Percentiles rank a stretch among this genome's conserved stretches.
These are phyloP conservation scores for Aleiodes testaceus DNA, from an alignment of 2,888 invertebrate species.

Conservation along the genomic window DNA sequence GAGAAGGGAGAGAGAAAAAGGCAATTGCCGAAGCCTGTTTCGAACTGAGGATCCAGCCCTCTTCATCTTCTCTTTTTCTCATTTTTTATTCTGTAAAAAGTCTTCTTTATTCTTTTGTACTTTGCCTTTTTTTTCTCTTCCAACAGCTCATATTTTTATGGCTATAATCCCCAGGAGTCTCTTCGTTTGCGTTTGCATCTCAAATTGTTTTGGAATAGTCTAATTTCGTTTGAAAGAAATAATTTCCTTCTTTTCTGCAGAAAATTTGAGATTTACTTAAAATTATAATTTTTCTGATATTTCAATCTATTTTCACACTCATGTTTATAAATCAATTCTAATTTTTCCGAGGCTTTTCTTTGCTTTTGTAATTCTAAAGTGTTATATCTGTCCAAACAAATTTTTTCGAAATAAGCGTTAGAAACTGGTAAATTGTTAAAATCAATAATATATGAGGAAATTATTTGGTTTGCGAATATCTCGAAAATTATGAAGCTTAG, in stretches of 20 bases:
- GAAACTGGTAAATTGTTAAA: not conserved
- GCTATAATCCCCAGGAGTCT: slow-evolving; percentile 16
- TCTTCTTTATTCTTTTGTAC: slow-evolving; percentile 10
- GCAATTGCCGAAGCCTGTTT: slow-evolving; percentile 38
- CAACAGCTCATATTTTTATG: slow-evolving; percentile 34
- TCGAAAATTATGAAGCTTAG: no score
- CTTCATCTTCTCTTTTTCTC: slow-evolving; percentile 36
- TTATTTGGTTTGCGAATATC: no score
- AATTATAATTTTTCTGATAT: no score
- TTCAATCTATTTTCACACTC: no score
- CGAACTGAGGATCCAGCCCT: slow-evolving; percentile 39
- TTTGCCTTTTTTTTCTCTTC: slow-evolving; percentile 20
- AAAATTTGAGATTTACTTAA: no score
- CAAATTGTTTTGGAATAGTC: slow-evolving; percentile 24
- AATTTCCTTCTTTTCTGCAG: not conserved
- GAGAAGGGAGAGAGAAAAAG: slow-evolving; percentile 12
- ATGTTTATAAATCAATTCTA: no score
- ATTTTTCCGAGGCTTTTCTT: no score
- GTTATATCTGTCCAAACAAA: no score
- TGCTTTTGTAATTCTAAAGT: no score
- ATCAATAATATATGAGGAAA: not conserved
- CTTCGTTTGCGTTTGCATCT: slow-evolving; percentile 19
- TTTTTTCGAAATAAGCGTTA: not conserved
- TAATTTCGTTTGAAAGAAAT: not conserved
- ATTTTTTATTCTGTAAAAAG: slow-evolving; percentile 18